These are phyloP conservation scores for Fistularia tabacaria DNA, from an alignment of 2,797 vertebrate genomes.

Conservation along the genomic window DNA sequence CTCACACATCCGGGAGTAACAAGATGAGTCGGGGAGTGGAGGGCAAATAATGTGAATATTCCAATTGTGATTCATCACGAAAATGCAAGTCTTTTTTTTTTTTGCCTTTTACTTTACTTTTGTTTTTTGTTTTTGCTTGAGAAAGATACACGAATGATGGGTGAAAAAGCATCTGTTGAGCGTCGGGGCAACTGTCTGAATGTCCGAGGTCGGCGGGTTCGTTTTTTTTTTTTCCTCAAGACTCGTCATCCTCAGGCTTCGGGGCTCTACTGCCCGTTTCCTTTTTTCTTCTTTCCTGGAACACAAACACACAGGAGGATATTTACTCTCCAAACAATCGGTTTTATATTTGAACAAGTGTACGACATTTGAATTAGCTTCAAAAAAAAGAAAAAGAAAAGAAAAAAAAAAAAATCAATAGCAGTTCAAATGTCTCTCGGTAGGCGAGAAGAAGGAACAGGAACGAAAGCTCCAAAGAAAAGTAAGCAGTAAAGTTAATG, in stretches of 20 bases:
- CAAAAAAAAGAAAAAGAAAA: no score
- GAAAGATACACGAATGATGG: no score
- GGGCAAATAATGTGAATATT: no score
- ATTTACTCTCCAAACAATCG: neutral
- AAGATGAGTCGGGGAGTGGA: no score
- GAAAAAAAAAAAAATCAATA: no score
- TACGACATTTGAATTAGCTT: neutral
- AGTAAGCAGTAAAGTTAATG: no score
- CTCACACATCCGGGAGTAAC: no score
- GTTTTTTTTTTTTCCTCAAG: neutral
- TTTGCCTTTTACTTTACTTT: neutral
- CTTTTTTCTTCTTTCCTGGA: constrained; percentile 80
- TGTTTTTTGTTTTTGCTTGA: neutral
- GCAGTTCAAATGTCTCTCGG: no score
- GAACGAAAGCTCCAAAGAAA: no score
- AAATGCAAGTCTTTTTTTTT: no score
- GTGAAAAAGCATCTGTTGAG: neutral
- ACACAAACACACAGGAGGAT: constrained; percentile 30
- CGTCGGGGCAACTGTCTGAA: neutral
- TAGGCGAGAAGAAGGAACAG: no score
- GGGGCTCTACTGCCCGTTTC: constrained; percentile 73
- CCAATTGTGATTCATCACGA: no score
- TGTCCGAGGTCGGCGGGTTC: neutral
- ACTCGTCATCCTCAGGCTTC: neutral
- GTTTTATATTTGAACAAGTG: neutral